Percentiles rank a stretch among this genome's conserved stretches.
phyloP scores from a whole-genome alignment of 2,113 vertebrate species.

The Eira barbara region DNA sequence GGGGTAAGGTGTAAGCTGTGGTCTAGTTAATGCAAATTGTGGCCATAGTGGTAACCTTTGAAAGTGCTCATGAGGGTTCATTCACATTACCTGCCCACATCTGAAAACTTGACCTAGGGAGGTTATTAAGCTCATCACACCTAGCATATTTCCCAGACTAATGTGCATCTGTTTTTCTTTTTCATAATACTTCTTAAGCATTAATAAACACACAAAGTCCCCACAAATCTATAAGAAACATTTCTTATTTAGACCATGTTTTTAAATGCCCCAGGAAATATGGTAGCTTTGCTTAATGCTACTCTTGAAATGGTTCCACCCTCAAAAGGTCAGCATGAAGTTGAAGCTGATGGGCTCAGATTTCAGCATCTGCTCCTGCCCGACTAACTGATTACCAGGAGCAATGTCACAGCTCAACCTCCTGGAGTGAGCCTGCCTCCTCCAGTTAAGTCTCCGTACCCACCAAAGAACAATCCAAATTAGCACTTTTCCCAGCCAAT shows the following conservation, averaged over 20 bases:
- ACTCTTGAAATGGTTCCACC: not conserved
- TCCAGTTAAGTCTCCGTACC: not conserved
- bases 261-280: not conserved
- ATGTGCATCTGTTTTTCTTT: not conserved
- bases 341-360: not conserved
- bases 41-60: not conserved
- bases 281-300: not conserved
- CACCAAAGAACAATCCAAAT: not conserved
- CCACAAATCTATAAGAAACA: not conserved
- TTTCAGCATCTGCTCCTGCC: not conserved
- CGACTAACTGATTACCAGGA: not conserved
- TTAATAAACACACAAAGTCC: not conserved
- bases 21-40: not conserved
- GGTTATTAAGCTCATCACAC: not conserved
- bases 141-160: not conserved
- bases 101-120: not conserved
- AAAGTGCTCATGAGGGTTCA: not conserved
- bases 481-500: not conserved
- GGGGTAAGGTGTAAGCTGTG: not conserved
- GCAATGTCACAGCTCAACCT: not conserved
- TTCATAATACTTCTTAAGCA: not conserved
- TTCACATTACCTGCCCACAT: not conserved
- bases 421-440: not conserved
- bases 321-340: not conserved
- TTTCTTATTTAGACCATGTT: not conserved